Evolutionary conservation across 2,888 invertebrate species (phyloP), one percentile per base, ranked within the genome.

Genomic region (Achlya flavicornis): DNA sequence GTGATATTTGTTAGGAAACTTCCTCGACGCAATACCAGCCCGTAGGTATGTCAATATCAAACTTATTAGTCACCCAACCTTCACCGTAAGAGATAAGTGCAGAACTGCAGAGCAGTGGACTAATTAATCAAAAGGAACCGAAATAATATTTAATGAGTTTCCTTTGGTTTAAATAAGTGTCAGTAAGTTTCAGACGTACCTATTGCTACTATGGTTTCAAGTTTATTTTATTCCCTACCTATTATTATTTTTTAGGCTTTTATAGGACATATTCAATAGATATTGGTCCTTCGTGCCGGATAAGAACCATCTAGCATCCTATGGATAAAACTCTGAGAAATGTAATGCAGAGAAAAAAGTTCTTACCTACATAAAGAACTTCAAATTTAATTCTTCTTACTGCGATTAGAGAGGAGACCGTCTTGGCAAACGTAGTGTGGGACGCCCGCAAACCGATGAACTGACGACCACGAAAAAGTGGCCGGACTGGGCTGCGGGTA

Each of bases 31-130:
- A 72, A 53, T 64, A 12, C 16, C 16, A 12, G 68, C 12, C 75
- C 43, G 81, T 87, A 77, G 10, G 46, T n/a, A 46, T 19, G 19
- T 3, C 48, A 10, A 10, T 86, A 80, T 84, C 80, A 79, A 73
- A 61, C 8, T 57, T 33, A 66, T 88, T 86, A 88, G 84, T 88
- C 89, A 88, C 66, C 61, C 75, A 79, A 73, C 84, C 85, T 85
- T 77, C 74, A 70, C n/a, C 10, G 46, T 46, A 46, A 46, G n/a
- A 4, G n/a, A n/a, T 46, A 46, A n/a, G 46, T 46, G 7, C n/a
- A 41, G 41, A 41, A 4, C 7, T 71, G 70, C 73, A 74, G 72
- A 76, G 19, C 19, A 48, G 53, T 19, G 19, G 8, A 53, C 53
- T 19, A 19, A 48, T 16, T 48, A 48, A 48, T 16, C n/a, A 16